Conservation (phyloP, 2,888 invertebrate species). For the Troilus luridus region DNA sequence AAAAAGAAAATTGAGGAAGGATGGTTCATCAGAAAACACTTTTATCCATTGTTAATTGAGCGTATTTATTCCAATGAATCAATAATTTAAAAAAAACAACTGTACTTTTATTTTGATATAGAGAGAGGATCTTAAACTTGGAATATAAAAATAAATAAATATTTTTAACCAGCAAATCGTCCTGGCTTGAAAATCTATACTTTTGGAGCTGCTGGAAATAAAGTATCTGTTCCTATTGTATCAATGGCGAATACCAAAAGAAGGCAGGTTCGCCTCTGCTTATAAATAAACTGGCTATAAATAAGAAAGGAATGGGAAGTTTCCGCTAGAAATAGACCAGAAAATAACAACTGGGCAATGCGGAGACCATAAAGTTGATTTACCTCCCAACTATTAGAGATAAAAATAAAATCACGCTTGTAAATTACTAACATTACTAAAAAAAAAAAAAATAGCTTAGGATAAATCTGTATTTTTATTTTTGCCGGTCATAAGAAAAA, state of each 20-base stretch:
- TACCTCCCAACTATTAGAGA: neutral
- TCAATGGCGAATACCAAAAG: neutral
- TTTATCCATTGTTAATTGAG: too few species aligned
- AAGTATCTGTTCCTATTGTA: neutral
- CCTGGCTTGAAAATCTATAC: too few species aligned
- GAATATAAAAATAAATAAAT: too few species aligned
- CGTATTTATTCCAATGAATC: too few species aligned
- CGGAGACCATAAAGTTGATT: slow-evolving; percentile 15
- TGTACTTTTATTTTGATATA: too few species aligned
- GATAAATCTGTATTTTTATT: neutral
- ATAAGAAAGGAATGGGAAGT: neutral
- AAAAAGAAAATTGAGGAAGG: too few species aligned
- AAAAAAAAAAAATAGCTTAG: neutral
- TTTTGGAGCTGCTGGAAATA: neutral
- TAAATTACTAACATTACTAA: neutral
- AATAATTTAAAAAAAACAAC: too few species aligned
- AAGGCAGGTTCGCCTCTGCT: neutral
- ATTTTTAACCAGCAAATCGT: too few species aligned
- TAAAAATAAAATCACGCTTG: neutral
- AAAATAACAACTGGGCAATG: slow-evolving; percentile 31
- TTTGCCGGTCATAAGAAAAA: neutral
- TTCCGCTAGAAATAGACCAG: slow-evolving; percentile 35
- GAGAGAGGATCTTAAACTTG: too few species aligned
- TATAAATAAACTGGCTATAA: slow-evolving; percentile 18
- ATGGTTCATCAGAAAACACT: too few species aligned